Percentiles rank a stretch among this genome's conserved stretches.
phyloP scores from a whole-genome alignment of 2,113 vertebrate genomes.

The Epinephelus moara region DNA sequence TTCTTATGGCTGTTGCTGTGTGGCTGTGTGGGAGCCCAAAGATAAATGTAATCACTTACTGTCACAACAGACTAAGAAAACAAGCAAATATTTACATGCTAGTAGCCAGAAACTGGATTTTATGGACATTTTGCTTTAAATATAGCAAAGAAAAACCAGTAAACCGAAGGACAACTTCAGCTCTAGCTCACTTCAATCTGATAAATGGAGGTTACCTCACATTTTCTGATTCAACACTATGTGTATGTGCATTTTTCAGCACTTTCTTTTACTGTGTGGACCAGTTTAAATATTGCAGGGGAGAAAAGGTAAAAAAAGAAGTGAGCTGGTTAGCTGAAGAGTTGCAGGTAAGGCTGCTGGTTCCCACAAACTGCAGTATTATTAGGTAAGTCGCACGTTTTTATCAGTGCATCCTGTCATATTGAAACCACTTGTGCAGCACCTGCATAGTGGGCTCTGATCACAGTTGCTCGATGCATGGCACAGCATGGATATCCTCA shows the following conservation, averaged over 20 bases:
- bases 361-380: too few species aligned
- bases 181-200: neutral
- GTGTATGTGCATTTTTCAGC: neutral
- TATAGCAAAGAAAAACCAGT: too few species aligned
- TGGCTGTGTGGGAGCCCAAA: neutral
- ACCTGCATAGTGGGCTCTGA: neutral
- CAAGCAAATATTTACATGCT: too few species aligned
- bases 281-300: neutral
- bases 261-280: neutral
- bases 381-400: neutral
- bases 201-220: neutral
- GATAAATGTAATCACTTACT: neutral
- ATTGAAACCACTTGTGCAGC: neutral
- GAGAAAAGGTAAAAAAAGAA: neutral
- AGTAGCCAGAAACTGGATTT: too few species aligned
- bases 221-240: neutral
- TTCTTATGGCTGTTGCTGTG: too few species aligned
- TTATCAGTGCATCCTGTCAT: neutral
- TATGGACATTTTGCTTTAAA: too few species aligned
- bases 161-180: too few species aligned
- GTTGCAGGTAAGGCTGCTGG: too few species aligned
- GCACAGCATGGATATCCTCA: neutral
- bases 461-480: neutral
- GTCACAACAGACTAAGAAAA: neutral
- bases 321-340: too few species aligned